phyloP scores from a whole-genome alignment of 2,797 vertebrate species.

The Dipus sagitta region DNA sequence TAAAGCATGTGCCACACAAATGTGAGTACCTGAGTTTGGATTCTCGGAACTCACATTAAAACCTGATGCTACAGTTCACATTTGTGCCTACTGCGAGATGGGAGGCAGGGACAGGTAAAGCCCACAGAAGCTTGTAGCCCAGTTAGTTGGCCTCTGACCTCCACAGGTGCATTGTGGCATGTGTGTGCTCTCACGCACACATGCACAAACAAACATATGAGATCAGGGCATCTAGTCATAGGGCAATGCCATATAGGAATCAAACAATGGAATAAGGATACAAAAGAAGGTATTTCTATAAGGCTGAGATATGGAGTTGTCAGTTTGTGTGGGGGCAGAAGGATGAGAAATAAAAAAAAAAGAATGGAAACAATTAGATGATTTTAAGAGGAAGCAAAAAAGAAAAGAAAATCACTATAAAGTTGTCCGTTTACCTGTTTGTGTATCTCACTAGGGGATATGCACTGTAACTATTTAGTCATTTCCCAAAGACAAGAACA shows the following conservation, averaged over 20 bases:
- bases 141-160: too few species aligned
- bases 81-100: too few species aligned
- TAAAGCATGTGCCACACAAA: too few species aligned
- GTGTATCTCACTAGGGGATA: not conserved
- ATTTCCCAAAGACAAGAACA: constrained; percentile 26
- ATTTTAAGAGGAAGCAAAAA: constrained; percentile 2
- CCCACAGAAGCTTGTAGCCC: too few species aligned
- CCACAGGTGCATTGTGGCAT: too few species aligned
- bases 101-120: too few species aligned
- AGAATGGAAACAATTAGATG: not conserved
- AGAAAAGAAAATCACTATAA: not conserved
- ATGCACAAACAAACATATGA: too few species aligned
- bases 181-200: too few species aligned
- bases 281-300: constrained; percentile 38
- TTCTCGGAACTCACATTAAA: too few species aligned
- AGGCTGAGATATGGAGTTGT: not conserved
- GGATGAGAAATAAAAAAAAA: not conserved
- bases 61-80: too few species aligned
- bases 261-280: not conserved
- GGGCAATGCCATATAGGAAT: not conserved
- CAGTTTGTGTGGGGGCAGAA: not conserved
- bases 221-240: not conserved
- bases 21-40: too few species aligned
- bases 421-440: not conserved
- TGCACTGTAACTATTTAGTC: not conserved